Evolutionary conservation across 1,140 invertebrate genomes (phyloP), one percentile per base, ranked within the genome.

Genomic region (Trichoplusia ni): DNA sequence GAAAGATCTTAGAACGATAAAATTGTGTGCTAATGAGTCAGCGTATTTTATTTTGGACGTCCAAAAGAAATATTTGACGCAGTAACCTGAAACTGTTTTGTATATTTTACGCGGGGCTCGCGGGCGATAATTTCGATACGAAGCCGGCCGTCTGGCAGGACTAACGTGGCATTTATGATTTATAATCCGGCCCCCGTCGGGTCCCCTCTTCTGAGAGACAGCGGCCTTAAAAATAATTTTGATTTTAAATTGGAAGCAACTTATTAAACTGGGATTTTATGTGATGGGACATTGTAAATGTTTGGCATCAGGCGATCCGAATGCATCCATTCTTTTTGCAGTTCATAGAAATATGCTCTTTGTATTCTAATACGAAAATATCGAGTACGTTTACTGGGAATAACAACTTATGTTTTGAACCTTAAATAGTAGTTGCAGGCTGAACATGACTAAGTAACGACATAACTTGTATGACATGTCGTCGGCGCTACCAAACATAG

Each of bases 81-180:
- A 49, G 86, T 87, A 89, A 89, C 79, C 72, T 78, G 80, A 89
- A 79, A 86, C 84, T 85, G 83, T 84, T 86, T 86, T 83, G 80
- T 86, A 83, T 89, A 87, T 84, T 82, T 83, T 82, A 81, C 80
- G 73, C 71, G 65, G 47, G 68, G 74, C 75, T 81, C 61, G 71
- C 78, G 75, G 80, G 81, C 80, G 81, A 86, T 87, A 89, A 89
- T 89, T 89, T 86, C 75, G 80, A 86, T 89, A 82, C 80, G 66
- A 76, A 59, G 64, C 64, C 71, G 61, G 71, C 76, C 79, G 74
- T 71, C 81, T 73, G 71, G 71, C 71, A 61, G 63, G 69, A 63
- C 76, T 82, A 79, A 86, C 84, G 79, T 86, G 84, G 82, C 86
- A 81, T 81, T 82, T 87, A 85, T 89, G 86, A 87, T 89, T 89